Evolutionary conservation across 1,140 invertebrate genomes (phyloP).

Genomic region (Zaprionus kolodkinae): DNA sequence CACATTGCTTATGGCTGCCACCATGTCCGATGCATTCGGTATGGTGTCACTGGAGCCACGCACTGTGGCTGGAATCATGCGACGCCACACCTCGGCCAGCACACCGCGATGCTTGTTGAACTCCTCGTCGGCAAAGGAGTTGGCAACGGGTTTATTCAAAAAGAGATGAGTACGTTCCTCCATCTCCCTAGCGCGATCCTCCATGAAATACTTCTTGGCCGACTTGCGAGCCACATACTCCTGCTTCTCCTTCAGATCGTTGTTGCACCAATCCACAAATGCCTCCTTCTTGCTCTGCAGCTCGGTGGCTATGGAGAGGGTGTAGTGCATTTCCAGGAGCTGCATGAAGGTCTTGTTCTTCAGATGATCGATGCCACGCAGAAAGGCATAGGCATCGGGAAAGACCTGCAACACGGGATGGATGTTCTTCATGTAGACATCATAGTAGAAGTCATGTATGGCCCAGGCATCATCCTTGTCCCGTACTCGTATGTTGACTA

Average conservation of each 20-base stretch:
- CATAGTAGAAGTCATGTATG: slow-evolving; percentile 74
- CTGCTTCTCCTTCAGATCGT: slow-evolving; percentile 69
- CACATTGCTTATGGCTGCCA: slow-evolving; percentile 68
- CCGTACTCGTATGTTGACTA: slow-evolving; percentile 72
- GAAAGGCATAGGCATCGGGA: slow-evolving; percentile 61
- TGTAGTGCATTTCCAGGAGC: slow-evolving; percentile 77
- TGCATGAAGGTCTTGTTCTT: slow-evolving; percentile 78
- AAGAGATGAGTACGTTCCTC: slow-evolving; percentile 45
- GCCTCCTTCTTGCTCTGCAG: slow-evolving; percentile 66
- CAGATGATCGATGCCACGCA: slow-evolving; percentile 65
- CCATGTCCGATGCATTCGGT: slow-evolving; percentile 66
- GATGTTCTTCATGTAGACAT: slow-evolving; percentile 66
- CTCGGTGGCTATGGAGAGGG: slow-evolving; percentile 71
- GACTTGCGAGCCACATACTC: slow-evolving; percentile 77
- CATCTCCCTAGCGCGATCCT: slow-evolving; percentile 70
- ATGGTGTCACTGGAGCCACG: slow-evolving; percentile 63
- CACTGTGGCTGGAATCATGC: slow-evolving; percentile 63
- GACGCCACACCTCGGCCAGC: slow-evolving; percentile 70
- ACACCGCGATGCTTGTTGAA: slow-evolving; percentile 62
- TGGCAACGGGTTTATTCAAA: slow-evolving; percentile 53
- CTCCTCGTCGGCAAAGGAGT: slow-evolving; percentile 58
- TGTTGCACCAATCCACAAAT: slow-evolving; percentile 73
- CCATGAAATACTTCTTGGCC: slow-evolving; percentile 80
- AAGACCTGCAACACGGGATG: slow-evolving; percentile 77
- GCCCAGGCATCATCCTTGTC: slow-evolving; percentile 83